phyloP scores from a whole-genome alignment of 2,888 invertebrate species.

The Cybosia mesomella region DNA sequence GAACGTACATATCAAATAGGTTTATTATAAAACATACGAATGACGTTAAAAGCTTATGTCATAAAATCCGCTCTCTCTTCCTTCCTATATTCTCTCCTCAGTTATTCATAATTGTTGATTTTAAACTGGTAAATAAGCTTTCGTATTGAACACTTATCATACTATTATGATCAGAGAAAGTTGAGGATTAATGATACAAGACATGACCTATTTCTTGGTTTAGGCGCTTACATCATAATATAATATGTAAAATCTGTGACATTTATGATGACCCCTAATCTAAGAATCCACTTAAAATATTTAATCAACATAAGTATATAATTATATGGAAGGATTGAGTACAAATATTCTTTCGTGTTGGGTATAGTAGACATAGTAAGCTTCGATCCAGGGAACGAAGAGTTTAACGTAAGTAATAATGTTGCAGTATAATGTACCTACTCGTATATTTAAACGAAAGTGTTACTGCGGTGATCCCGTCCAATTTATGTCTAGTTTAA shows the following conservation, averaged over 20 bases:
- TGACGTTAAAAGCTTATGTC: conserved; percentile 19
- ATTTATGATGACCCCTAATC: conserved; percentile 12
- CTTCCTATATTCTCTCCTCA: conserved; percentile 35
- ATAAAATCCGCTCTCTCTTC: conserved; percentile 47
- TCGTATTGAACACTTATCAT: conserved; percentile 44
- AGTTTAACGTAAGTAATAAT: background rate
- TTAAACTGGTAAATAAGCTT: conserved; percentile 43
- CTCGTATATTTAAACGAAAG: background rate
- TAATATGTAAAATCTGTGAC: conserved; percentile 15
- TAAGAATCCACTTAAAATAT: conserved; percentile 3
- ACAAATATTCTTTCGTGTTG: background rate
- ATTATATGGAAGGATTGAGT: conserved; percentile 12
- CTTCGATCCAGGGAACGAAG: background rate
- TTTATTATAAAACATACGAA: background rate
- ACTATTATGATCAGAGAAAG: conserved; percentile 19
- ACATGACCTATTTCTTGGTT: conserved; percentile 6
- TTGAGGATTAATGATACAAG: conserved; percentile 11
- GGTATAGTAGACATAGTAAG: background rate
- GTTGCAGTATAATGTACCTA: background rate
- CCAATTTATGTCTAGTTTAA: background rate
- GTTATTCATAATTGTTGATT: conserved; percentile 31
- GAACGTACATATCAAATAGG: background rate
- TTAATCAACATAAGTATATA: background rate
- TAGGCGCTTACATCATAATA: background rate
- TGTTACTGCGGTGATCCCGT: background rate